Evolutionary conservation across 2,797 vertebrate species (phyloP).

Genomic region (Mormyrus hasselquistii): DNA sequence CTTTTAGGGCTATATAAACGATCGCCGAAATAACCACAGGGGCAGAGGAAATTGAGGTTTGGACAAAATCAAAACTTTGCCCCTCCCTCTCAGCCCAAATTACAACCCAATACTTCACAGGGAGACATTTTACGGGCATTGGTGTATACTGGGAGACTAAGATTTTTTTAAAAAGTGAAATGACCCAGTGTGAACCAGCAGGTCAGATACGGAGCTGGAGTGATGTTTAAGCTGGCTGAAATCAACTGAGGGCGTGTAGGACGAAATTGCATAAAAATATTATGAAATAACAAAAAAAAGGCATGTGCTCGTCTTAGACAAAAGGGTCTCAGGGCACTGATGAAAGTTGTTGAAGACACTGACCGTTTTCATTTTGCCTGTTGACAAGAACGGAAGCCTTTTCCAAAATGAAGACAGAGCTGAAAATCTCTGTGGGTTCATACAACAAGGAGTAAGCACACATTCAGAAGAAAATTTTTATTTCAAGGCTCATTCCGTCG

Average conservation of each 20-base stretch:
- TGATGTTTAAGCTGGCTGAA: neutral
- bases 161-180: neutral
- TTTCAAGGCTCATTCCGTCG: neutral
- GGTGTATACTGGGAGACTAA: neutral
- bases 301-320: neutral
- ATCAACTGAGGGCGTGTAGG: neutral
- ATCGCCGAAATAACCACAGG: constrained; percentile 9
- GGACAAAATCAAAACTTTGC: constrained; percentile 18
- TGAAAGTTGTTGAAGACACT: neutral
- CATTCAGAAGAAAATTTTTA: neutral
- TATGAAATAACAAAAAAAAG: neutral
- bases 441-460: neutral
- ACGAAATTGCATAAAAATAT: neutral
- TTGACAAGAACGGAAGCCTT: neutral
- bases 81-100: constrained; percentile 14
- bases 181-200: neutral
- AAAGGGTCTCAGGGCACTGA: neutral
- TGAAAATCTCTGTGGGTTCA: neutral
- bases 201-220: neutral
- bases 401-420: neutral
- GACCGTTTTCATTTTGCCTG: neutral
- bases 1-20: constrained; percentile 1
- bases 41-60: constrained; percentile 14
- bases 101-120: constrained; percentile 14
- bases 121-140: neutral